Evolutionary conservation across 2,888 invertebrate species (phyloP), one percentile per base, ranked within the genome.

Genomic region (Drosophila paranaensis): DNA sequence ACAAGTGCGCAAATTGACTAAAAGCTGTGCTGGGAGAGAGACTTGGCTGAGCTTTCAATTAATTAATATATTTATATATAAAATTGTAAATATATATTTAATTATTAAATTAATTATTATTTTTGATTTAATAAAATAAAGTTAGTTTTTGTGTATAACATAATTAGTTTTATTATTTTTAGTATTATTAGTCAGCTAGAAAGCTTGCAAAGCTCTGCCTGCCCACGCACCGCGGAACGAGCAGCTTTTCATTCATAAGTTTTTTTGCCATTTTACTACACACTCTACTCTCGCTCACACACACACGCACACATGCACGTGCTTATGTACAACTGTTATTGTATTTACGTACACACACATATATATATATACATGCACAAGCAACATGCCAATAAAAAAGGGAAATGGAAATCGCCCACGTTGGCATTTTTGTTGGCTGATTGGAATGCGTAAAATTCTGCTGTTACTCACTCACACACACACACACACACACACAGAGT

Each of bases 361-460:
- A 30, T 58, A 55, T 43, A 25, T 58, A 55, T 43, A 39, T 6
- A 27, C 43, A 50, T 62, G 35, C 57, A 16, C 37, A 37, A 37
- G n/a, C 56, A 40, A 56, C 45, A 56, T 62, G 65, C 65, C 65
- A 60, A 66, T 67, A 68, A 51, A 71, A 74, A 77, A 74, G 77
- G 74, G 79, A 77, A 77, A 74, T 77, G 70, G 71, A 81, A 79
- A 58, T 79, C 74, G 75, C 79, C 81, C 74, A 81, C 79, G 81
- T 77, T 77, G 71, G 74, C 82, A 79, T 70, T 68, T 78, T 56
- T 68, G 71, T 64, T 74, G 77, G 74, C 73, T 84, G 82, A 88
- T 84, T 89, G 86, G 89, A 89, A 89, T 86, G 89, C 86, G 88
- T 86, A 86, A 86, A 86, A 89, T 71, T 71, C 72, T 9, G 57